These are phyloP conservation scores for Drosophila affinis DNA, from an alignment of 2,888 invertebrate genomes.

Conservation along the genomic window DNA sequence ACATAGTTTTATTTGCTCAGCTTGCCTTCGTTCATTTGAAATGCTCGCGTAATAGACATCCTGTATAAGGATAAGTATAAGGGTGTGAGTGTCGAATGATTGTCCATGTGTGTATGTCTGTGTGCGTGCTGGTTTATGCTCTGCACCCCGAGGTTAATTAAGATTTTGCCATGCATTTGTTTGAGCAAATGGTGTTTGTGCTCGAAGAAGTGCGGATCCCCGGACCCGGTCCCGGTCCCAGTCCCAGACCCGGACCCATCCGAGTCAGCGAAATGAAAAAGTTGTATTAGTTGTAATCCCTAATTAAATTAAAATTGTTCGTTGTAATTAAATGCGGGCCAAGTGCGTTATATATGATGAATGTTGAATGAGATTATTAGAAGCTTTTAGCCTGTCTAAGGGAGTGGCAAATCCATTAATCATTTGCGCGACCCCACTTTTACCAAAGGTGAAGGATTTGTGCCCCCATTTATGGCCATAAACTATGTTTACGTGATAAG, in stretches of 20 bases:
- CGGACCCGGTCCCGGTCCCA: neutral
- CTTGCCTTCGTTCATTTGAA: slow-evolving; percentile 67
- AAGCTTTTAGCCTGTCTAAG: neutral
- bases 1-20: slow-evolving; percentile 73
- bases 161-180: slow-evolving; percentile 75
- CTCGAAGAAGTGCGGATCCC: slow-evolving; percentile 19
- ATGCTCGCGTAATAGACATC: slow-evolving; percentile 58
- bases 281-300: slow-evolving; percentile 70
- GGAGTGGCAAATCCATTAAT: slow-evolving; percentile 10
- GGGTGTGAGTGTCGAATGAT: slow-evolving; percentile 5
- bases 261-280: slow-evolving; percentile 56
- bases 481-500: neutral
- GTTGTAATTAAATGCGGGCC: slow-evolving; percentile 60
- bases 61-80: slow-evolving; percentile 1
- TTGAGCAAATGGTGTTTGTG: slow-evolving; percentile 50
- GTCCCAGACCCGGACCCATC: slow-evolving; percentile 24
- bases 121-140: slow-evolving; percentile 60
- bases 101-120: neutral
- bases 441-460: neutral
- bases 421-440: neutral
- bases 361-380: slow-evolving; percentile 33
- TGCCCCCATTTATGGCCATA: neutral
- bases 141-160: slow-evolving; percentile 74
- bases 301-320: slow-evolving; percentile 66
- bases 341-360: slow-evolving; percentile 36